Conservation (phyloP, 1,140 invertebrate species). For the Diachasmimorpha longicaudata region DNA sequence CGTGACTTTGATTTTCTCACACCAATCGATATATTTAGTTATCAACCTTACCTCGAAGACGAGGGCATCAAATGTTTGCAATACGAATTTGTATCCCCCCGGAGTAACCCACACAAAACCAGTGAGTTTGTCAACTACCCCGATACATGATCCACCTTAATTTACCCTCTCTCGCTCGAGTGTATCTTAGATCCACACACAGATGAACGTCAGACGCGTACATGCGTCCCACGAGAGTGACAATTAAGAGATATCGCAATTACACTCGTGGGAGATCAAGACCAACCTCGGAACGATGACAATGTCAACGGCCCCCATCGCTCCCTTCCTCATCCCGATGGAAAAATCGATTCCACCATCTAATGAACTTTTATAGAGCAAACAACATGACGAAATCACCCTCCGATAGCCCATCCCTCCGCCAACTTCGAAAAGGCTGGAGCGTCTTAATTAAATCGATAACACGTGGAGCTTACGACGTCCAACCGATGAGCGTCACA, state of each 20-base stretch:
- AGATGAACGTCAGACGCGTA: not conserved
- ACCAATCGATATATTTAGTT: no score
- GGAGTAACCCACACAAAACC: not conserved
- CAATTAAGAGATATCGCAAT: conserved; percentile 23
- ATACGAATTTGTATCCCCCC: conserved; percentile 12
- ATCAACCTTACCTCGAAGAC: no score
- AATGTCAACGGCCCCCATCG: not conserved
- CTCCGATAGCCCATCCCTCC: not conserved
- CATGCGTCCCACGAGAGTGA: not conserved
- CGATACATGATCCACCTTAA: conserved; percentile 20
- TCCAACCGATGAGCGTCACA: conserved; percentile 13
- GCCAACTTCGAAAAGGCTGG: not conserved
- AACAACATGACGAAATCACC: not conserved
- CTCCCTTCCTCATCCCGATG: not conserved
- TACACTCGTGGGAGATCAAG: not conserved
- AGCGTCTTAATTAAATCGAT: conserved; percentile 48
- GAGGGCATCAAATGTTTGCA: not conserved
- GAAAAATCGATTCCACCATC: not conserved
- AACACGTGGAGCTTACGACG: conserved; percentile 35
- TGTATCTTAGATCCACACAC: not conserved
- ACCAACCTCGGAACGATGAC: not conserved
- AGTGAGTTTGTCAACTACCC: not conserved
- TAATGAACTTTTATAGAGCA: conserved; percentile 1
- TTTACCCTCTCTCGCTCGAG: conserved; percentile 2
- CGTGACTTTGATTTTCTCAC: no score